These are phyloP conservation scores for Dryadula phaetusa DNA, from an alignment of 2,888 invertebrate genomes.

Conservation along the genomic window DNA sequence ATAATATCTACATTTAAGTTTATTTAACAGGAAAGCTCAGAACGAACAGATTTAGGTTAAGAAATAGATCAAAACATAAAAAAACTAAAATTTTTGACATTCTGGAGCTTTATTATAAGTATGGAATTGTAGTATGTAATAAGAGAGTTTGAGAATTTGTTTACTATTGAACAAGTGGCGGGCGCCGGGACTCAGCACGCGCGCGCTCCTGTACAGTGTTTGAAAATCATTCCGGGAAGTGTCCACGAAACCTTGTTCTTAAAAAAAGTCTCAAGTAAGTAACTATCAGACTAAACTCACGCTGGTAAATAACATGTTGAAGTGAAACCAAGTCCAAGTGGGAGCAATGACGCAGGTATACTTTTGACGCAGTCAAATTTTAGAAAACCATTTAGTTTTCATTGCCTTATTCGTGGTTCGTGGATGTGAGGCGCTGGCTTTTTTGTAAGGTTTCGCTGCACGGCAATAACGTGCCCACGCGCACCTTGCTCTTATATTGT, in stretches of 20 bases:
- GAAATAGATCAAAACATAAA: no score
- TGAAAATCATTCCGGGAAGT: not conserved
- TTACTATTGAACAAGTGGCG: not conserved
- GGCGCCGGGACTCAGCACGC: not conserved
- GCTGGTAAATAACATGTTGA: not conserved
- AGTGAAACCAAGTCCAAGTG: not conserved
- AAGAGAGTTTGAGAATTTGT: not conserved
- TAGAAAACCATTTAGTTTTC: conserved; percentile 2
- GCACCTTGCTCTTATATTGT: conserved; percentile 24
- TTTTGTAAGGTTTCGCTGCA: conserved; percentile 41
- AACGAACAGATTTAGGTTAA: no score
- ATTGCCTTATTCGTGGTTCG: conserved; percentile 15
- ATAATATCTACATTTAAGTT: no score
- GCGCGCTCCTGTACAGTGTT: not conserved
- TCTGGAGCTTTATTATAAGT: no score
- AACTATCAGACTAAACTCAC: not conserved
- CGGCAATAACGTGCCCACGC: conserved; percentile 51
- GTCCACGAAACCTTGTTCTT: not conserved
- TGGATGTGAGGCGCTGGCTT: not conserved
- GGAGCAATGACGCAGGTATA: not conserved
- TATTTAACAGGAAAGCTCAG: no score
- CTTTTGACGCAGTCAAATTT: not conserved
- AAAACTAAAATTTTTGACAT: no score
- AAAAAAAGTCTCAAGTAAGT: no score
- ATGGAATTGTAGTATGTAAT: no score